These are phyloP conservation scores for Anoplolepis gracilipes DNA, from an alignment of 1,140 invertebrate species.

Conservation along the genomic window DNA sequence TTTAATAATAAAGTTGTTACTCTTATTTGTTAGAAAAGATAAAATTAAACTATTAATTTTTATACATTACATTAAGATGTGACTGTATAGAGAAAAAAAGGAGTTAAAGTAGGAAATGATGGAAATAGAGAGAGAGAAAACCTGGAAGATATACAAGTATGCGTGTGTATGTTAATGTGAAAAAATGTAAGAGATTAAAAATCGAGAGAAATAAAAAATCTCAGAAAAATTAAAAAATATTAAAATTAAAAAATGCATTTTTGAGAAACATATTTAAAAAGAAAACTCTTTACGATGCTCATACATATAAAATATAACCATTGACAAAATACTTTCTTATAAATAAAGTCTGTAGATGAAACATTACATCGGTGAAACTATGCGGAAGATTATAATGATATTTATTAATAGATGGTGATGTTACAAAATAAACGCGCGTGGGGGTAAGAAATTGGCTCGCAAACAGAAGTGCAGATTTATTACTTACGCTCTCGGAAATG, in stretches of 20 bases:
- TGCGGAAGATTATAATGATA: neutral
- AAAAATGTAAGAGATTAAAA: no score
- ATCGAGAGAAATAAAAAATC: no score
- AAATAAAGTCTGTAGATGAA: neutral
- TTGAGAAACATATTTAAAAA: no score
- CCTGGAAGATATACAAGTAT: no score
- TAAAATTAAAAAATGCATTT: no score
- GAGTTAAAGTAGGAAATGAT: no score
- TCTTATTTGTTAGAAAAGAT: neutral
- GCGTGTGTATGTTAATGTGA: no score
- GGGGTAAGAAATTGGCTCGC: slow-evolving; percentile 12
- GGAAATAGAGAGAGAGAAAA: no score
- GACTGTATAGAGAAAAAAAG: neutral
- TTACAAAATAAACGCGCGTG: neutral
- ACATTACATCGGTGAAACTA: neutral
- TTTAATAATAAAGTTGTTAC: neutral
- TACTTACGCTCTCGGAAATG: slow-evolving; percentile 66
- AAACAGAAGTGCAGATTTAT: slow-evolving; percentile 58
- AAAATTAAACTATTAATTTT: neutral
- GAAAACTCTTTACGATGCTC: no score
- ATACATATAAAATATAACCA: no score
- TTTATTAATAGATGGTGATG: neutral
- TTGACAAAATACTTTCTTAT: no score
- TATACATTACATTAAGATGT: neutral
- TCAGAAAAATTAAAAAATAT: no score